These are phyloP conservation scores for Minunthozetes semirufus DNA, from an alignment of 2,888 invertebrate species.

Conservation along the genomic window DNA sequence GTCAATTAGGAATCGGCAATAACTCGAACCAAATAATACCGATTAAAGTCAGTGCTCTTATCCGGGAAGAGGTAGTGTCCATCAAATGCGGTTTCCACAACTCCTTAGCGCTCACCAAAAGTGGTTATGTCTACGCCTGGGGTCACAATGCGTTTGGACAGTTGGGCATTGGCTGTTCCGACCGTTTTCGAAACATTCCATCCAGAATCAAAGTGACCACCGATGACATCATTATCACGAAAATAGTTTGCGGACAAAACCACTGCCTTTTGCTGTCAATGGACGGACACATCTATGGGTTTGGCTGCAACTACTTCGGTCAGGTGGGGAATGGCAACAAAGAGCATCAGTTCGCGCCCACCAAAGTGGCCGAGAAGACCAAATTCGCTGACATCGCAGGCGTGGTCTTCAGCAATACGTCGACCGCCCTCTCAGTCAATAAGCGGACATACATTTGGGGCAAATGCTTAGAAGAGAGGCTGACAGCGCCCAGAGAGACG, in stretches of 20 bases:
- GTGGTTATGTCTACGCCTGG: slow-evolving; percentile 48
- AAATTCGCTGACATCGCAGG: slow-evolving; percentile 58
- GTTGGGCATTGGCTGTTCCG: slow-evolving; percentile 52
- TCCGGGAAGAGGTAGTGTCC: background rate
- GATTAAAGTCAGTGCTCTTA: background rate
- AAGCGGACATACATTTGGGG: slow-evolving; percentile 58
- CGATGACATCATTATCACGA: background rate
- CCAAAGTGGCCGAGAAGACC: slow-evolving; percentile 45
- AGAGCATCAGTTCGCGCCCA: slow-evolving; percentile 46
- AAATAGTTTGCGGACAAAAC: slow-evolving; percentile 54
- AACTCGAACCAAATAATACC: slow-evolving; percentile 19
- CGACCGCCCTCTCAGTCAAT: slow-evolving; percentile 56
- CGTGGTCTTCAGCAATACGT: slow-evolving; percentile 56
- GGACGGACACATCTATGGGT: slow-evolving; percentile 57
- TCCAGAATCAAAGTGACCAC: background rate
- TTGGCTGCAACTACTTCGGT: slow-evolving; percentile 59
- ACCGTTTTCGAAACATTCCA: slow-evolving; percentile 40
- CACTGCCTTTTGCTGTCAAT: slow-evolving; percentile 57
- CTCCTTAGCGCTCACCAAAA: slow-evolving; percentile 29
- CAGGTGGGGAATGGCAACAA: slow-evolving; percentile 53
- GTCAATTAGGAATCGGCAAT: slow-evolving; percentile 6
- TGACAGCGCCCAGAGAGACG: slow-evolving; percentile 48
- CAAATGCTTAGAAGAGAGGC: slow-evolving; percentile 50
- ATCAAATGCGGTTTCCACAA: slow-evolving; percentile 35
- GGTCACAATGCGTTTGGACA: slow-evolving; percentile 35